phyloP scores from a whole-genome alignment of 1,140 invertebrate genomes.

The Trichonephila clavipes region DNA sequence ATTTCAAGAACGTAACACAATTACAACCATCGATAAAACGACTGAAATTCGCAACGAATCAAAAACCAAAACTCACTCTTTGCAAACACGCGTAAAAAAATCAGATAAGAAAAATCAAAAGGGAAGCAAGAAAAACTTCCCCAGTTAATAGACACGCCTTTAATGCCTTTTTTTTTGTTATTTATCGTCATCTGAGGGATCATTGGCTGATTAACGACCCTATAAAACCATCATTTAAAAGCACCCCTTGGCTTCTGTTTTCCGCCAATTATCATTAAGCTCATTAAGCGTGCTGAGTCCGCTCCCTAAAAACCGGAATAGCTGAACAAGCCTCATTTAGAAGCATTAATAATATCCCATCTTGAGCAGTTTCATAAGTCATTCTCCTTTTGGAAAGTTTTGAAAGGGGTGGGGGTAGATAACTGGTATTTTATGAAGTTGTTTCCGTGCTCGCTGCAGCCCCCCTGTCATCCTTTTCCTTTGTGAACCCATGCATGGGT shows the following conservation, averaged over 20 bases:
- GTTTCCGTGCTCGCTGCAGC: not conserved
- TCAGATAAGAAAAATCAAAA: not conserved
- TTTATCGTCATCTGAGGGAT: constrained; percentile 52
- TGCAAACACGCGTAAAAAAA: not conserved
- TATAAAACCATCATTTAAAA: constrained; percentile 65
- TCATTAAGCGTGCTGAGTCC: constrained; percentile 52
- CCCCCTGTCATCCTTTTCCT: not conserved
- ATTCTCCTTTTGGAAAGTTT: constrained; percentile 58
- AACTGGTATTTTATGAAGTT: constrained; percentile 31
- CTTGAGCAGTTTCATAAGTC: constrained; percentile 59
- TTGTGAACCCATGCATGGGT: constrained; percentile 18
- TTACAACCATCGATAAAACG: not conserved
- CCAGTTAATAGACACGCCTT: constrained; percentile 4
- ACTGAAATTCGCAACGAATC: not conserved
- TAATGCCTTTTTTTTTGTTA: constrained; percentile 26
- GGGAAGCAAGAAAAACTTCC: not conserved
- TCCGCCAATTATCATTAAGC: constrained; percentile 66
- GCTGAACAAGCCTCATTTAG: constrained; percentile 60
- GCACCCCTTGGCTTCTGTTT: constrained; percentile 47
- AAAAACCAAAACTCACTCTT: not conserved
- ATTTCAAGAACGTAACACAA: too few species aligned
- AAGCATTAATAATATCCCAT: constrained; percentile 54
- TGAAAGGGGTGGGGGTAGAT: constrained; percentile 26
- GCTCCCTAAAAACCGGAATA: constrained; percentile 57
- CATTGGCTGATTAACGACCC: constrained; percentile 56